Percentiles rank a stretch among this genome's conserved stretches.
Evolutionary conservation across 2,113 vertebrate species (phyloP).

Genomic region (Lasiurus cinereus): DNA sequence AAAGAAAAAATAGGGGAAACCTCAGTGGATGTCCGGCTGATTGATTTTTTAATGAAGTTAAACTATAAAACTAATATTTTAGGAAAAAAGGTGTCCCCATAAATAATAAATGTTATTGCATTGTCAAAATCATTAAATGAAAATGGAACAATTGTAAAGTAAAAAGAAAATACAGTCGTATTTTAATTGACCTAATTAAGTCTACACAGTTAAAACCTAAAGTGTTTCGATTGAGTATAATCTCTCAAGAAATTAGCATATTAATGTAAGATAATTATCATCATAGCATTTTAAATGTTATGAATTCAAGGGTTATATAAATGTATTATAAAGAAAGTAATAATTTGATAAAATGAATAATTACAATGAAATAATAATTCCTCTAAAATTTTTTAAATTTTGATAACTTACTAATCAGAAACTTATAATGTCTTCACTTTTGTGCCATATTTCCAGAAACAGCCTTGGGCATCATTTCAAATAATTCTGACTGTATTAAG

Average conservation of each 20-base stretch:
- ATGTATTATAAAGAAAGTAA: conserved; percentile 61
- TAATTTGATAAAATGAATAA: conserved; percentile 53
- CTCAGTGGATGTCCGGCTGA: conserved; percentile 38
- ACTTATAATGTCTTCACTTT: not conserved
- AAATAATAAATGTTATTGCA: conserved; percentile 54
- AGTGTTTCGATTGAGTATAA: conserved; percentile 71
- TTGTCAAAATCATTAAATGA: conserved; percentile 81
- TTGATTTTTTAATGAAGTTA: conserved; percentile 66
- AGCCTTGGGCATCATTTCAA: not conserved
- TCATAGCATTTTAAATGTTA: conserved; percentile 77
- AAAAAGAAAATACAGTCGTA: conserved; percentile 74
- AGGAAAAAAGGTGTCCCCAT: not conserved
- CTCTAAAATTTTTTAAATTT: conserved; percentile 8
- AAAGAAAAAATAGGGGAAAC: not conserved
- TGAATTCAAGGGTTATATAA: conserved; percentile 66
- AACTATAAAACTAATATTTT: conserved; percentile 67
- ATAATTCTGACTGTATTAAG: not conserved
- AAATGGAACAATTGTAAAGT: conserved; percentile 77
- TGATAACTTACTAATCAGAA: conserved; percentile 25
- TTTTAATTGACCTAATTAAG: conserved; percentile 84
- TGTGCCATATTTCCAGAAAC: conserved; percentile 42
- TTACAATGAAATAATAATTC: conserved; percentile 49
- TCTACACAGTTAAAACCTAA: conserved; percentile 61
- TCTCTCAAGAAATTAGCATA: conserved; percentile 82
- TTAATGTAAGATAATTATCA: conserved; percentile 75